phyloP scores from a whole-genome alignment of 2,888 invertebrate genomes.

The Leucophenga maculata region DNA sequence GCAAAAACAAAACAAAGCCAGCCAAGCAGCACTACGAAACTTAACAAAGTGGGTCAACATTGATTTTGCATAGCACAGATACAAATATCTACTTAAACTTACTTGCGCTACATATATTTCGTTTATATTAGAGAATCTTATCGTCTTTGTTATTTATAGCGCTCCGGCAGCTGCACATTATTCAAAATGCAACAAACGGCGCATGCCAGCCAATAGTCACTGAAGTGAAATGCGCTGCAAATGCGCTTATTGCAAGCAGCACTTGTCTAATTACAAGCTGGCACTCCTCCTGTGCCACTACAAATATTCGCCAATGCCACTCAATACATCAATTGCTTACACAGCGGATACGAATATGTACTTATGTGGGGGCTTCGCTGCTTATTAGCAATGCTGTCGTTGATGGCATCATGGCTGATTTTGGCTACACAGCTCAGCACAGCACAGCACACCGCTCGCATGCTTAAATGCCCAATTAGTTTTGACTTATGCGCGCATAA shows the following conservation, averaged over 20 bases:
- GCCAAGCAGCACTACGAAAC: neutral
- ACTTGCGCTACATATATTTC: neutral
- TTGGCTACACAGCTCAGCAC: neutral
- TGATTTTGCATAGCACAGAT: neutral
- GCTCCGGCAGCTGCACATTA: too few species aligned
- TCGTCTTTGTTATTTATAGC: too few species aligned
- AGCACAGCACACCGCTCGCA: neutral
- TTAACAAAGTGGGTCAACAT: slow-evolving; percentile 45
- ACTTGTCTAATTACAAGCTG: slow-evolving; percentile 8
- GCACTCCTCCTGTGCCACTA: neutral
- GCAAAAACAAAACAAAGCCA: slow-evolving; percentile 7
- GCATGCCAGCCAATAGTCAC: neutral
- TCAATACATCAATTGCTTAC: slow-evolving; percentile 20
- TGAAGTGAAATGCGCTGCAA: neutral
- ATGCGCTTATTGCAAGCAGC: slow-evolving; percentile 13
- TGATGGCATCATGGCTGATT: neutral
- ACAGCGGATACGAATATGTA: neutral
- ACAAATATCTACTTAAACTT: neutral
- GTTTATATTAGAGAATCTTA: neutral
- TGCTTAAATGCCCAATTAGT: slow-evolving; percentile 44
- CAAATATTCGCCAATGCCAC: slow-evolving; percentile 13
- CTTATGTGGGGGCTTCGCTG: neutral
- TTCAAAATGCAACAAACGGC: neutral
- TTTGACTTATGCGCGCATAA: slow-evolving; percentile 36
- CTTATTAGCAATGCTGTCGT: slow-evolving; percentile 19